Percentiles rank a stretch among this genome's conserved stretches.
Conservation (phyloP, 1,140 invertebrate genomes). For the Aphaenogaster rudis region DNA sequence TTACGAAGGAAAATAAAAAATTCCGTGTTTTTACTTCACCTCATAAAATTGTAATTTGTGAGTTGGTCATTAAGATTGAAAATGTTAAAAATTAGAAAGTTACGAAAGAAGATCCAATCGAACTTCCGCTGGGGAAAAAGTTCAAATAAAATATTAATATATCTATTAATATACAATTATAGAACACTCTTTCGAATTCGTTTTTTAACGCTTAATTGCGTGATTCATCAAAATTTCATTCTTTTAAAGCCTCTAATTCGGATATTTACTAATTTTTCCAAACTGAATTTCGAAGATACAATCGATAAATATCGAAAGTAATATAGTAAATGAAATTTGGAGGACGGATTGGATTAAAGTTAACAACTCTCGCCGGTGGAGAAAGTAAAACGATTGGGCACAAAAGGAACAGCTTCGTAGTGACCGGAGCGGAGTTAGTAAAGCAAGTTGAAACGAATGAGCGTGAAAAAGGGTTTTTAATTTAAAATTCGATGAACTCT, state of each 20-base stretch:
- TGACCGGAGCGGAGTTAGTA: background rate
- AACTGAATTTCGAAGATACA: background rate
- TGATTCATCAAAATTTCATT: slow-evolving; percentile 6
- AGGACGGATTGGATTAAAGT: slow-evolving; percentile 18
- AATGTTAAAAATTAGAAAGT: background rate
- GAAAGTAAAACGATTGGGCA: slow-evolving; percentile 46
- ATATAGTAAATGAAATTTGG: slow-evolving; percentile 34
- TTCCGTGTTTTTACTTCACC: background rate
- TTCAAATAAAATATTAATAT: background rate
- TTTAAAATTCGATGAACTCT: slow-evolving; percentile 60
- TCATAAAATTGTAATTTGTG: background rate
- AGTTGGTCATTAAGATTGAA: background rate
- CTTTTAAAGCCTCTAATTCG: background rate
- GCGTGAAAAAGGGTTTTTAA: slow-evolving; percentile 40
- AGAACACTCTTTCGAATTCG: background rate
- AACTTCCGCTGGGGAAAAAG: background rate
- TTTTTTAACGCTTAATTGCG: background rate
- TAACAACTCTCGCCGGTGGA: slow-evolving; percentile 6
- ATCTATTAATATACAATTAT: background rate
- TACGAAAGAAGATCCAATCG: background rate
- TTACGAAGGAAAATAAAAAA: background rate
- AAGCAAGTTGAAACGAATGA: slow-evolving; percentile 30
- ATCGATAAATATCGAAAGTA: slow-evolving; percentile 37
- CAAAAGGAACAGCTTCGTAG: slow-evolving; percentile 38
- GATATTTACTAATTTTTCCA: background rate